Conservation (phyloP, 2,888 invertebrate genomes). For the Pheosia tremula region DNA sequence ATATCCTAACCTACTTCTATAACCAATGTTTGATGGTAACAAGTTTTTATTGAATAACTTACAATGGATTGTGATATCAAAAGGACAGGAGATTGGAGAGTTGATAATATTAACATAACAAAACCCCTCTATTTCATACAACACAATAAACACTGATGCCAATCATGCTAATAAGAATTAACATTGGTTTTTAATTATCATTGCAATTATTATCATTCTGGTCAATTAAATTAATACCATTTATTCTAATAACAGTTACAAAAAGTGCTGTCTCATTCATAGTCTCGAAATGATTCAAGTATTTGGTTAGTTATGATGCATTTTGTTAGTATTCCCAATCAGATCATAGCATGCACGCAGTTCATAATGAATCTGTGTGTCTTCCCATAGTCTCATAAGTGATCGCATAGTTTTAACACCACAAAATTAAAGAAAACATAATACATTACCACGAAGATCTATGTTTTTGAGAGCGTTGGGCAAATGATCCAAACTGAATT, state of each 20-base stretch:
- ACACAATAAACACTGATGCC: constrained; percentile 4
- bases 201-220: constrained; percentile 14
- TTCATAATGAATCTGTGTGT: constrained; percentile 78
- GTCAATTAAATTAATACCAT: not conserved
- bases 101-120: constrained; percentile 23
- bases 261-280: constrained; percentile 1
- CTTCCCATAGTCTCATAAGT: constrained; percentile 54
- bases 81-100: constrained; percentile 13
- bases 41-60: not conserved
- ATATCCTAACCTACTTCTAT: constrained; percentile 56
- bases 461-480: constrained; percentile 64
- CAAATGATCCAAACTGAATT: constrained; percentile 61
- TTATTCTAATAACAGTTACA: not conserved
- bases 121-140: constrained; percentile 18
- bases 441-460: constrained; percentile 74
- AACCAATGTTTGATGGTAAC: not conserved
- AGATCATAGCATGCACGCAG: constrained; percentile 61
- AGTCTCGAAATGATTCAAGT: not conserved
- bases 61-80: not conserved
- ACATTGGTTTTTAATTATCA: constrained; percentile 12
- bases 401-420: constrained; percentile 36
- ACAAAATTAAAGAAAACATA: constrained; percentile 46
- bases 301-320: not conserved
- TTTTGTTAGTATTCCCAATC: constrained; percentile 5
- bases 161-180: constrained; percentile 1